Evolutionary conservation across 2,888 invertebrate species (phyloP).

Genomic region (Synergus itoensis): DNA sequence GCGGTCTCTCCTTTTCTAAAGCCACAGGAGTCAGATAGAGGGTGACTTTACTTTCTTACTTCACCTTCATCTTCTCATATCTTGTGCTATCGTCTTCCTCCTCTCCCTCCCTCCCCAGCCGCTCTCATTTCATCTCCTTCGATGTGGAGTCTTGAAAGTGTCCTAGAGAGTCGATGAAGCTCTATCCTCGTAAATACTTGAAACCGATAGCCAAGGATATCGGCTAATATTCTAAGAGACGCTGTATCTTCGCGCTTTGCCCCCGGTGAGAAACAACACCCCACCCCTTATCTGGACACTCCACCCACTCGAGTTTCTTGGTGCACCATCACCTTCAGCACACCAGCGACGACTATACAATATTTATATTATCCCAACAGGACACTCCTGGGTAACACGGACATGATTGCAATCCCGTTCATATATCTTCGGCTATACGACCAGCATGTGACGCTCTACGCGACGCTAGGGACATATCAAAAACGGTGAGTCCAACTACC

Average conservation of each 20-base stretch:
- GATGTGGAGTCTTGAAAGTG: slow-evolving; percentile 43
- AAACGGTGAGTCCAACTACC: slow-evolving; percentile 62
- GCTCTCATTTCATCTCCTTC: slow-evolving; percentile 31
- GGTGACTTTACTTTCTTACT: slow-evolving; percentile 44
- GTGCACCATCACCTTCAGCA: slow-evolving; percentile 46
- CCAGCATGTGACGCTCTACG: slow-evolving; percentile 66
- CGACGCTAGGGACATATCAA: slow-evolving; percentile 75
- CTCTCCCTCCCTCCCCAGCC: slow-evolving; percentile 7
- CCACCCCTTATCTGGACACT: slow-evolving; percentile 43
- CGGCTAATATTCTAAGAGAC: slow-evolving; percentile 67
- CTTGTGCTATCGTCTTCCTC: slow-evolving; percentile 18
- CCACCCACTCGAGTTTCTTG: slow-evolving; percentile 44
- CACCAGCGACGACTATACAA: slow-evolving; percentile 67
- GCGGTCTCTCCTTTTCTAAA: slow-evolving; percentile 44
- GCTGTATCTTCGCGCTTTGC: slow-evolving; percentile 49
- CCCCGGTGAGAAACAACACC: slow-evolving; percentile 44
- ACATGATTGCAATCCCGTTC: slow-evolving; percentile 77
- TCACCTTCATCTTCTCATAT: slow-evolving; percentile 38
- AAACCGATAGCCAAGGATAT: slow-evolving; percentile 66
- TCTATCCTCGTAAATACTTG: slow-evolving; percentile 66
- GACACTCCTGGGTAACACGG: slow-evolving; percentile 73
- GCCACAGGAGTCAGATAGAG: slow-evolving; percentile 55
- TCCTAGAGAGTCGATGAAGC: slow-evolving; percentile 50
- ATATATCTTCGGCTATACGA: slow-evolving; percentile 74
- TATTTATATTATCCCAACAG: slow-evolving; percentile 77